These are phyloP conservation scores for Clavelina lepadiformis DNA, from an alignment of 23 tunicate genomes.

Conservation along the genomic window DNA sequence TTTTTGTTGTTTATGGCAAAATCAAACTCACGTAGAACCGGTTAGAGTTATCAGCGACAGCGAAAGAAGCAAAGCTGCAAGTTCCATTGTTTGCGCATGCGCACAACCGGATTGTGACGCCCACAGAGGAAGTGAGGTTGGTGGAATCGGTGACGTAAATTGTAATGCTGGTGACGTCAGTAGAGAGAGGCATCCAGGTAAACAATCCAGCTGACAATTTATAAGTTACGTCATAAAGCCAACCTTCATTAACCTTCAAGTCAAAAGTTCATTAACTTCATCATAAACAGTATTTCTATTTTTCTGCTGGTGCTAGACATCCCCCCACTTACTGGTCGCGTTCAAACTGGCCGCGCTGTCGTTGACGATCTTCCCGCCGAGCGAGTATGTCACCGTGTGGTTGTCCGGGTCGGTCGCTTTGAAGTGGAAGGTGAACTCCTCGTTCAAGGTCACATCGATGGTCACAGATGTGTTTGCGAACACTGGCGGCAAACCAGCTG, in stretches of 20 bases:
- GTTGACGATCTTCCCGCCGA: conserved; percentile 17
- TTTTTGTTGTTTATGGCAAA: background rate
- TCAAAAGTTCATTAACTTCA: too few species aligned
- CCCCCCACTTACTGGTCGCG: conserved; percentile 21
- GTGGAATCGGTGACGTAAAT: conserved; percentile 34
- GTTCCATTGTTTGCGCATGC: conserved; percentile 48
- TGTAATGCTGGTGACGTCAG: conserved; percentile 6
- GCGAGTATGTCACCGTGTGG: conserved; percentile 13
- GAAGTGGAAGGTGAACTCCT: conserved; percentile 26
- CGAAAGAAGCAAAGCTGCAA: conserved; percentile 3
- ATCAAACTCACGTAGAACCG: conserved; percentile 24
- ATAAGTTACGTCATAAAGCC: too few species aligned
- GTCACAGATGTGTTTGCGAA: background rate
- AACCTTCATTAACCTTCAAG: too few species aligned
- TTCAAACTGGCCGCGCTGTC: conserved; percentile 14
- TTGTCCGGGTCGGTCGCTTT: conserved; percentile 39
- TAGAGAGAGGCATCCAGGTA: conserved; percentile 59
- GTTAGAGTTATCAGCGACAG: conserved; percentile 3
- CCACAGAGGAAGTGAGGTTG: background rate
- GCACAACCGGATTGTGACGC: conserved; percentile 22
- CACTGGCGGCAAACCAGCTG: conserved; percentile 41
- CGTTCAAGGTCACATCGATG: conserved; percentile 25
- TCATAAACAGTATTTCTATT: background rate
- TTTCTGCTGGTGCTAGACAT: background rate
- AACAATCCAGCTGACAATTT: conserved; percentile 64